A percentile compares a stretch with the other conserved stretches of the same genome.
These are phyloP conservation scores for Microcebus jonahi DNA, from an alignment of 2,113 vertebrate species.

Conservation along the genomic window DNA sequence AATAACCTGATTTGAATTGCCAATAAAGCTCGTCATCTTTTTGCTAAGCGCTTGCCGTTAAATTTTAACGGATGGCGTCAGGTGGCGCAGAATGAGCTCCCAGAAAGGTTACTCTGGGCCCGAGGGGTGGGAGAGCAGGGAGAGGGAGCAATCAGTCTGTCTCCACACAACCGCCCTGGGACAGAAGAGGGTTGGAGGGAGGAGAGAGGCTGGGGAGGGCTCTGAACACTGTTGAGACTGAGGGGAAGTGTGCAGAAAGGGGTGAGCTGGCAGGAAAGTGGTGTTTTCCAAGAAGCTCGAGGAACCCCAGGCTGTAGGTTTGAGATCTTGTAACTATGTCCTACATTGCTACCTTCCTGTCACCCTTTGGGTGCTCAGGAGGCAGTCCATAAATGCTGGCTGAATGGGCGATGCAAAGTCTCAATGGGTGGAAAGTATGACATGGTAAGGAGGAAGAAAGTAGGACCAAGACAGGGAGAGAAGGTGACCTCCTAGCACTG, in stretches of 20 bases:
- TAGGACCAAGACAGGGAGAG: neutral
- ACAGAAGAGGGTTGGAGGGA: neutral
- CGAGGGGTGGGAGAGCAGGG: too few relatives aligned
- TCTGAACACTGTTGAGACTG: neutral
- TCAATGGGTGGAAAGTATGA: neutral
- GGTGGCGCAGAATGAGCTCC: neutral
- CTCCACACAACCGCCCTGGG: neutral
- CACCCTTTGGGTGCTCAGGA: neutral
- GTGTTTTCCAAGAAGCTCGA: neutral
- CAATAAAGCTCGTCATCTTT: slow-evolving; percentile 59
- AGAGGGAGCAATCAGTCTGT: neutral
- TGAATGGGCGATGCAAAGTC: neutral
- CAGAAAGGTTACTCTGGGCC: neutral
- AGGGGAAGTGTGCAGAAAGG: neutral
- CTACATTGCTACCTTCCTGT: neutral
- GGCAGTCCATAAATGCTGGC: neutral
- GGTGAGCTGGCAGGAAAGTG: neutral
- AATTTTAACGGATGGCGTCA: slow-evolving; percentile 35
- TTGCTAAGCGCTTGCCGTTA: slow-evolving; percentile 54
- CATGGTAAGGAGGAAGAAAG: neutral
- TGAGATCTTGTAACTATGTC: neutral
- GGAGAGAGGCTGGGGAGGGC: neutral
- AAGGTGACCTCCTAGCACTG: neutral
- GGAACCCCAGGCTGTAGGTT: neutral
- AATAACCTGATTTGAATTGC: slow-evolving; percentile 74